Base-by-base conservation (phyloP, 2,888 invertebrate genomes). In the Amorpha juglandis region DNA sequence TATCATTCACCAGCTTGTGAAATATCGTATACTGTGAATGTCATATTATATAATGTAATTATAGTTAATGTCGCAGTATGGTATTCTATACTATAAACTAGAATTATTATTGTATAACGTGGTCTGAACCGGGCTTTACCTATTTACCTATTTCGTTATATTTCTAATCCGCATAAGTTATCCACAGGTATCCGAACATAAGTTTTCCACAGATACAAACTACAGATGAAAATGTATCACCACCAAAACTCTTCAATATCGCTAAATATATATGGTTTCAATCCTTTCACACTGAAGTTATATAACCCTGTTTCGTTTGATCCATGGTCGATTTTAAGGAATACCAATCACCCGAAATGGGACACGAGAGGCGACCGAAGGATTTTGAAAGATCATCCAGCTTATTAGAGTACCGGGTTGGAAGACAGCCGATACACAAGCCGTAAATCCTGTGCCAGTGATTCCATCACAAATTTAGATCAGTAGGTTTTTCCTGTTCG, bases 141-240 rank as follows among this genome's bases (percentile, higher is more conserved):
- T n/a, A n/a, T n/a, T n/a, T n/a, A 58, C 9, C 12, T 6, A 81
- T 79, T 78, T 74, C 75, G 68, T 11, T 9, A 19, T 19, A 50
- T 50, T 50, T 50, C 48, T 6, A 16, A n/a, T 48, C 50, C 50
- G 19, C 19, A 50, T 19, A 19, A 4, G 27, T 27, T 27, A 19
- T 19, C 50, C 9, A 7, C 1, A 50, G 1, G 19, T 8, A 50
- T n/a, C n/a, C n/a, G 19, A 50, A 19, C 7, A 50, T 19, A 19
- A 4, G 27, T 27, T 27, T 50, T 19, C 50, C 9, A 7, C 1
- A 50, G 1, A 9, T 8, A 50, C 6, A 16, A 19, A 0, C 19
- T 45, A 45, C 9, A 12, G 70, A 63, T 47, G 65, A 68, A 58
- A 58, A 38, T 19, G 12, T 58, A 19, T 58, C 38, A 58, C 19